These are phyloP conservation scores for Acleris sparsana DNA, from an alignment of 2,888 invertebrate species.

Conservation along the genomic window DNA sequence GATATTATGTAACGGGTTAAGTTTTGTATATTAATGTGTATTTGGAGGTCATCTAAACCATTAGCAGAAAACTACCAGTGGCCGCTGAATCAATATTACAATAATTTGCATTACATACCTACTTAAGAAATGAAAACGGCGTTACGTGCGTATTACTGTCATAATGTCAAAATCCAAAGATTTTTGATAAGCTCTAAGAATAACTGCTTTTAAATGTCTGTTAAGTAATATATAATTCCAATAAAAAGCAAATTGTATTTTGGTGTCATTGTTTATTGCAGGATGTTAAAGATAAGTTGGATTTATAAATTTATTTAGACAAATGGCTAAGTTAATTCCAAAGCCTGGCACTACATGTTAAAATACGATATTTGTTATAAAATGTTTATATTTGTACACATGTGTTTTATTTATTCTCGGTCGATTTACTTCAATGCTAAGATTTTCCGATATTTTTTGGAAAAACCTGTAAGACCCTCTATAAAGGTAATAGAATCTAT, in stretches of 20 bases:
- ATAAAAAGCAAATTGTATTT: constrained; percentile 13
- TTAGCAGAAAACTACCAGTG: too few relatives aligned
- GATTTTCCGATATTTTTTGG: too few relatives aligned
- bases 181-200: neutral
- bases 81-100: too few relatives aligned
- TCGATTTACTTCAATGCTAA: too few relatives aligned
- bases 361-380: constrained; percentile 69
- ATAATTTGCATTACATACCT: too few relatives aligned
- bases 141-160: too few relatives aligned
- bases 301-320: constrained; percentile 23
- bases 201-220: constrained; percentile 23
- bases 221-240: constrained; percentile 14
- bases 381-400: constrained; percentile 75
- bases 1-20: too few relatives aligned
- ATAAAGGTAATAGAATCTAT: too few relatives aligned
- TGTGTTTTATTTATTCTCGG: constrained; percentile 45
- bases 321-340: constrained; percentile 38
- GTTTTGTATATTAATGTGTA: too few relatives aligned
- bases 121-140: too few relatives aligned
- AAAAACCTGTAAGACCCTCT: too few relatives aligned
- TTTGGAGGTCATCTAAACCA: too few relatives aligned
- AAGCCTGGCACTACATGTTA: constrained; percentile 65
- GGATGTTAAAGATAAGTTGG: constrained; percentile 17
- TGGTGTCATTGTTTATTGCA: constrained; percentile 11
- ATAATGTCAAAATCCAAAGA: neutral